phyloP scores from a whole-genome alignment of 2,113 vertebrate genomes.

The Psophia crepitans region DNA sequence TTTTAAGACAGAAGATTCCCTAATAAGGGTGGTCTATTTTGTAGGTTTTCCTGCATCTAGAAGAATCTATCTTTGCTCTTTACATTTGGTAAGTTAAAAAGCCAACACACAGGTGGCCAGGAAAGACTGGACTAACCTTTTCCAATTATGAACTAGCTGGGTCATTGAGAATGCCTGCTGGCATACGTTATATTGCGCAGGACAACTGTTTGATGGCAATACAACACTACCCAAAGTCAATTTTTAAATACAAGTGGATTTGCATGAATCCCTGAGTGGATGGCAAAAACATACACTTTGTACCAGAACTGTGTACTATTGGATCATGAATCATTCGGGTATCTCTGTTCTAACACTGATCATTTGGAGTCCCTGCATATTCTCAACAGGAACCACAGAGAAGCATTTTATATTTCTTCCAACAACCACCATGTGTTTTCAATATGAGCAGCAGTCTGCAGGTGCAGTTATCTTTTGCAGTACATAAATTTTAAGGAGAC shows the following conservation, averaged over 20 bases:
- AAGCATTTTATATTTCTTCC: constrained; percentile 30
- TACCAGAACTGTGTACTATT: neutral
- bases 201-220: neutral
- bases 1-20: neutral
- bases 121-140: constrained; percentile 14
- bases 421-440: constrained; percentile 50
- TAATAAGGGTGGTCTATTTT: neutral
- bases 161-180: neutral
- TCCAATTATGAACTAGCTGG: neutral
- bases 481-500: constrained; percentile 70
- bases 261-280: neutral
- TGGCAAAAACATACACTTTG: neutral
- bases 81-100: constrained; percentile 17
- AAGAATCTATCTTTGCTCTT: constrained; percentile 5
- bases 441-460: constrained; percentile 56
- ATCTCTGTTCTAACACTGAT: neutral
- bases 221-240: neutral
- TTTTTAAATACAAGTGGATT: neutral
- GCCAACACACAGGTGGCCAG: neutral
- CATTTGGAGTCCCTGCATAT: neutral
- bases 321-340: neutral
- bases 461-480: constrained; percentile 64
- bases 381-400: constrained; percentile 35
- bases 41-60: neutral
- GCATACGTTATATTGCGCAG: neutral